Percentiles rank a stretch among this genome's conserved stretches.
Conservation (phyloP, 1,140 invertebrate species). For the Drosophila sechellia region DNA sequence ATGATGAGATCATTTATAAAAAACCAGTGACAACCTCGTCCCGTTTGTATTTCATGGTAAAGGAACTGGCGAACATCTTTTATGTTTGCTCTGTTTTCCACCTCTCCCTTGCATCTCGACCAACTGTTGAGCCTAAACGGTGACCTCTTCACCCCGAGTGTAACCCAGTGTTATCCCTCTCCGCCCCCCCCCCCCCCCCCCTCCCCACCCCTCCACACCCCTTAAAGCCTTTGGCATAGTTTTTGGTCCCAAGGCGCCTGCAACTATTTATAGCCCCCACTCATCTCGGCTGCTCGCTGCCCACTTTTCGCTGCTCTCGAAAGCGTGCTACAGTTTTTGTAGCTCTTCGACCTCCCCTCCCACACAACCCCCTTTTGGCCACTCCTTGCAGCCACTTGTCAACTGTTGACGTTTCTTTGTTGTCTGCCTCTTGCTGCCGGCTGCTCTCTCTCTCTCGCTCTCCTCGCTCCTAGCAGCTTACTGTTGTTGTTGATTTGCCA, state of each 20-base stretch:
- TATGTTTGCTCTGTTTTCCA: not conserved
- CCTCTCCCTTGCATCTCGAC: constrained; percentile 3
- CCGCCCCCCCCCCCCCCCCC: not conserved
- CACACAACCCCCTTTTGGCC: not conserved
- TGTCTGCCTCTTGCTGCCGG: constrained; percentile 46
- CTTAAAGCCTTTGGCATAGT: constrained; percentile 67
- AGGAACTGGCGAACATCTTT: too few species aligned
- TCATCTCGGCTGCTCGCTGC: constrained; percentile 35
- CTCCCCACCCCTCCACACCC: not conserved
- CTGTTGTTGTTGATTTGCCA: constrained; percentile 60
- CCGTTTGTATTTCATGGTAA: not conserved
- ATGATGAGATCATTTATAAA: too few species aligned
- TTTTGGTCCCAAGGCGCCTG: constrained; percentile 64
- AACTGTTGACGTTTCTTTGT: constrained; percentile 73
- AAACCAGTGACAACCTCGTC: not conserved
- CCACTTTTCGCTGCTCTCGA: constrained; percentile 56
- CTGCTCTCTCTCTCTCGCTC: constrained; percentile 13
- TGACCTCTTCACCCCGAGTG: constrained; percentile 19
- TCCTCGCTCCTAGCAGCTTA: constrained; percentile 2
- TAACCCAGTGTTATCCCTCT: constrained; percentile 17
- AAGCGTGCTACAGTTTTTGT: constrained; percentile 51
- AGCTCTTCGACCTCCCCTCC: not conserved
- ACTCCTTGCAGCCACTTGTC: constrained; percentile 62
- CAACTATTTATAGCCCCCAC: constrained; percentile 65
- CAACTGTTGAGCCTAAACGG: constrained; percentile 38